A percentile compares a stretch with the other conserved stretches of the same genome.
phyloP scores from a whole-genome alignment of 1,140 invertebrate genomes.

The Brachionus sp. region DNA sequence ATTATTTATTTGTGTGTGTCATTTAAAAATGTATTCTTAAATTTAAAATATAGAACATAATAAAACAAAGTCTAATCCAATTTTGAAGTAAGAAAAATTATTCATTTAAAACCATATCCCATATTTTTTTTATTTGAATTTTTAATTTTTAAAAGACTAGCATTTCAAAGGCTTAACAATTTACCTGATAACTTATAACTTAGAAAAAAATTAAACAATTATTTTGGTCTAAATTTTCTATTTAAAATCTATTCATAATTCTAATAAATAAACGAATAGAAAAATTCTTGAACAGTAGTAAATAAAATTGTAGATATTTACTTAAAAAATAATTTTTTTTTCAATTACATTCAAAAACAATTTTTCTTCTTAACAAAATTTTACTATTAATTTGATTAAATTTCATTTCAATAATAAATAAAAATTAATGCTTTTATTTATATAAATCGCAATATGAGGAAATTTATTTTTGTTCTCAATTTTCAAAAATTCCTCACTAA shows the following conservation, averaged over 20 bases:
- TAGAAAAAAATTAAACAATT: background rate
- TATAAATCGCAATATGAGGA: background rate
- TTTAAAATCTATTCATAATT: background rate
- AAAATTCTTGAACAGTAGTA: no score
- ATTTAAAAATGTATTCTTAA: background rate
- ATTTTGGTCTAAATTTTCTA: background rate
- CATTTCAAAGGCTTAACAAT: background rate
- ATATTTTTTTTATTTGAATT: background rate
- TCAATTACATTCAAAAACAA: background rate
- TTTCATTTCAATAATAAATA: background rate
- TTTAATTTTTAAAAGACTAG: background rate
- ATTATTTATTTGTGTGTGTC: background rate
- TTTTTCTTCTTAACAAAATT: background rate
- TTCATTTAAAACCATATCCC: background rate
- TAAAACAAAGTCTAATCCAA: constrained; percentile 9
- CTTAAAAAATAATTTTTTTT: background rate
- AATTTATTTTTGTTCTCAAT: background rate
- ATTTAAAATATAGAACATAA: background rate
- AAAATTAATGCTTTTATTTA: background rate
- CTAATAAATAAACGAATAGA: no score
- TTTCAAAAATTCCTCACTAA: background rate
- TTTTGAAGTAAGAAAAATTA: background rate
- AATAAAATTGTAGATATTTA: background rate
- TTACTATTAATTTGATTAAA: background rate
- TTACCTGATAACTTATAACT: background rate